Percentiles rank a stretch among this genome's conserved stretches.
Evolutionary conservation across 2,797 vertebrate genomes (phyloP).

Genomic region (Kryptopterus vitreolus): DNA sequence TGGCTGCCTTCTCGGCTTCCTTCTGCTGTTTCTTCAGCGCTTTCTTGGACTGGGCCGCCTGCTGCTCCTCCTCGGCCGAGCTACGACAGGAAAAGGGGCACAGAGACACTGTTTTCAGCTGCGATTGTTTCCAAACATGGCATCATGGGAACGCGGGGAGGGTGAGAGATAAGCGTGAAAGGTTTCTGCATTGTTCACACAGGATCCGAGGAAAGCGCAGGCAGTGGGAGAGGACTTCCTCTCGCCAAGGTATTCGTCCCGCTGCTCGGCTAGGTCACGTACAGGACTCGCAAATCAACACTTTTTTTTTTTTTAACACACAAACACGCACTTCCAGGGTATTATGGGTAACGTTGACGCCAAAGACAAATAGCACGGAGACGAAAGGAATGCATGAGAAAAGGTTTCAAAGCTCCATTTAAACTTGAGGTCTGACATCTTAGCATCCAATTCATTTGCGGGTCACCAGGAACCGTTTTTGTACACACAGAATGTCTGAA

Average conservation of each 20-base stretch:
- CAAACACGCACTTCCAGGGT: background rate
- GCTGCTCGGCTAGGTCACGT: background rate
- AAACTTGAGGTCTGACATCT: background rate
- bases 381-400: background rate
- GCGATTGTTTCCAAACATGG: conserved; percentile 76
- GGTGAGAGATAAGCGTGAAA: background rate
- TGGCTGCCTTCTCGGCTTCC: conserved; percentile 82
- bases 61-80: conserved; percentile 76
- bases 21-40: conserved; percentile 81
- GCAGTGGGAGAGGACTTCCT: conserved; percentile 11
- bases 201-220: conserved; percentile 18
- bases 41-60: conserved; percentile 81
- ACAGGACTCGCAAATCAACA: background rate
- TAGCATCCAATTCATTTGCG: too few species aligned
- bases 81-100: conserved; percentile 73
- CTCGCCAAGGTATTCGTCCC: background rate
- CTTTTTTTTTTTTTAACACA: background rate
- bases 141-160: conserved; percentile 4
- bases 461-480: background rate
- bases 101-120: conserved; percentile 62
- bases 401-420: background rate
- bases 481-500: too few species aligned
- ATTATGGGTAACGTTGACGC: background rate
- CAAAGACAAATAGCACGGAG: background rate
- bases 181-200: conserved; percentile 14